These are phyloP conservation scores for Drosophila birchii DNA, from an alignment of 2,888 invertebrate genomes.

Conservation along the genomic window DNA sequence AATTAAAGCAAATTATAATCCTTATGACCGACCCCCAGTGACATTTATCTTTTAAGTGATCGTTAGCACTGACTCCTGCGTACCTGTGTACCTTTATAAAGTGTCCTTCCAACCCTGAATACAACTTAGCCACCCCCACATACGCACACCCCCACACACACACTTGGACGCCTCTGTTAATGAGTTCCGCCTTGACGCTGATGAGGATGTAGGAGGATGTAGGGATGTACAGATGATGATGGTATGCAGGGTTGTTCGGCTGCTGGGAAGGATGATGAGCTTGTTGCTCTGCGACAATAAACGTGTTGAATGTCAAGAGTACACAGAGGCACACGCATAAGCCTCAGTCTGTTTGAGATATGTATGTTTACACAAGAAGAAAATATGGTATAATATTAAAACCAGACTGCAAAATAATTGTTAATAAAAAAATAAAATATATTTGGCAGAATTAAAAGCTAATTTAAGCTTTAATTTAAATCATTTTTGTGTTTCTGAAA, in stretches of 20 bases:
- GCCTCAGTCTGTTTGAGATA: constrained; percentile 12
- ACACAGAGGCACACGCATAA: constrained; percentile 21
- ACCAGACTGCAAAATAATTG: neutral
- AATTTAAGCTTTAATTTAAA: neutral
- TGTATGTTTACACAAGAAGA: constrained; percentile 3
- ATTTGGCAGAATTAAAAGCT: neutral
- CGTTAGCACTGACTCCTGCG: constrained; percentile 11
- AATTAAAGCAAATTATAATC: constrained; percentile 3
- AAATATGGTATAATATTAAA: neutral
- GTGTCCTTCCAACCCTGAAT: constrained; percentile 30
- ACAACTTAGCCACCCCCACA: neutral
- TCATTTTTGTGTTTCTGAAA: no score
- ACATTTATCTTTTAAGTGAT: constrained; percentile 8
- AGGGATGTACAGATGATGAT: constrained; percentile 22
- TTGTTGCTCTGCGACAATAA: constrained; percentile 48
- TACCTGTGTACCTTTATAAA: neutral
- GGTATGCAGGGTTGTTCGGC: neutral
- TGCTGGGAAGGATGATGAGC: constrained; percentile 29
- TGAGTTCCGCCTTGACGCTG: constrained; percentile 57
- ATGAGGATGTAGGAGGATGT: constrained; percentile 42
- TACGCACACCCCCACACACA: constrained; percentile 8
- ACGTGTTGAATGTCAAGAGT: constrained; percentile 62
- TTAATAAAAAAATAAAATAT: neutral
- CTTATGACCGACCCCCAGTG: neutral
- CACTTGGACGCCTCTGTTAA: constrained; percentile 49